Conservation (phyloP, 1,140 invertebrate genomes). For the Heliconius melpomene region DNA sequence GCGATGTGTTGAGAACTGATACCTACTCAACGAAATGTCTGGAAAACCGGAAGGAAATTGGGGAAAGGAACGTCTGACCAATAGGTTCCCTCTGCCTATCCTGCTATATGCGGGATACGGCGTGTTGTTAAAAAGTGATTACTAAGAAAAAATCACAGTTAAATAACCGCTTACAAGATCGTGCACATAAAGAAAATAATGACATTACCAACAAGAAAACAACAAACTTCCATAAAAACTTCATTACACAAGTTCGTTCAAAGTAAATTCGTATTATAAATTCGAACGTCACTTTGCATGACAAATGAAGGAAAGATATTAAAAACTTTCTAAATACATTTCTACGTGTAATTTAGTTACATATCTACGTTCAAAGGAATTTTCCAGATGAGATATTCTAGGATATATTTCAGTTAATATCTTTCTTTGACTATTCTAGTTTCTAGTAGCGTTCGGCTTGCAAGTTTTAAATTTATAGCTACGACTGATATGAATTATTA, state of each 20-base stretch:
- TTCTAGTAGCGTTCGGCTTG: conserved; percentile 1
- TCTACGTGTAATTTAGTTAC: background rate
- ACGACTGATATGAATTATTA: background rate
- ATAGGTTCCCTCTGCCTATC: too few species aligned
- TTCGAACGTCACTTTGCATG: conserved; percentile 8
- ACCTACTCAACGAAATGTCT: too few species aligned
- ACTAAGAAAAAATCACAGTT: background rate
- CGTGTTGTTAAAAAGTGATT: background rate
- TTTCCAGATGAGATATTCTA: conserved; percentile 11
- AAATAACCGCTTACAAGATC: too few species aligned
- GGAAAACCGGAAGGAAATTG: too few species aligned
- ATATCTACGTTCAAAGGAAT: background rate
- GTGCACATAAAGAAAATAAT: background rate
- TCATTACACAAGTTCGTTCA: background rate
- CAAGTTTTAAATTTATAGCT: conserved; percentile 5
- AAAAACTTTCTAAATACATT: conserved; percentile 5
- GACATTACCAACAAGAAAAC: background rate
- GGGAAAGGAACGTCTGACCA: too few species aligned
- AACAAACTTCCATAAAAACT: conserved; percentile 3
- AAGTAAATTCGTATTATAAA: conserved; percentile 6
- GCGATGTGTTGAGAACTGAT: too few species aligned
- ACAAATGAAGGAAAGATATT: conserved; percentile 1
- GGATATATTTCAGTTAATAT: background rate
- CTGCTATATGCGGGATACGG: background rate
- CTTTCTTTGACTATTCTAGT: background rate